A percentile compares a stretch with the other conserved stretches of the same genome.
Evolutionary conservation across 2,888 invertebrate genomes (phyloP).

Genomic region (Encarsia formosa): DNA sequence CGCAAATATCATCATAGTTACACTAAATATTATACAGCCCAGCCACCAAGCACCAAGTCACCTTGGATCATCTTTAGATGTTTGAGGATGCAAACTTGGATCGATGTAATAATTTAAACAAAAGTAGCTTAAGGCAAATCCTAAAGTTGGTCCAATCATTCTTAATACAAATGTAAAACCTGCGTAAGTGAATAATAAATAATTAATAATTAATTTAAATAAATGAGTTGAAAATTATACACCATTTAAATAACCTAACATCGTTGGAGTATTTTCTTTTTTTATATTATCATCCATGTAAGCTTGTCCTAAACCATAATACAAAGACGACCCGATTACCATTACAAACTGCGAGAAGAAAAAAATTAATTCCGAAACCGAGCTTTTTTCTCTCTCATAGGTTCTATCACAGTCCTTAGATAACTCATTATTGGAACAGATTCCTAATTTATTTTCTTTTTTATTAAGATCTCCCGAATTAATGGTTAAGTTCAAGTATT

Average conservation of each 20-base stretch:
- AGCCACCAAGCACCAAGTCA: constrained; percentile 84
- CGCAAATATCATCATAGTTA: constrained; percentile 58
- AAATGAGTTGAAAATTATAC: neutral
- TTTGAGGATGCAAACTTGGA: too few relatives aligned
- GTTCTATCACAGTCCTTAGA: constrained; percentile 51
- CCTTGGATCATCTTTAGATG: too few relatives aligned
- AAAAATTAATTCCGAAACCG: constrained; percentile 59
- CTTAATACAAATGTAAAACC: too few relatives aligned
- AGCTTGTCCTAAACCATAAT: constrained; percentile 64
- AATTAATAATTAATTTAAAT: too few relatives aligned
- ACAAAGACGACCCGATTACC: constrained; percentile 65
- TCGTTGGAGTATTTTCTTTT: constrained; percentile 61
- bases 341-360: constrained; percentile 67
- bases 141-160: too few relatives aligned
- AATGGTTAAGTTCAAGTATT: constrained; percentile 46
- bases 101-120: too few relatives aligned
- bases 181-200: too few relatives aligned
- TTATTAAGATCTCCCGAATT: constrained; percentile 34
- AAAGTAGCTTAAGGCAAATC: too few relatives aligned
- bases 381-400: constrained; percentile 44
- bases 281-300: constrained; percentile 68
- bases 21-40: constrained; percentile 65
- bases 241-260: constrained; percentile 53
- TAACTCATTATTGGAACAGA: constrained; percentile 40
- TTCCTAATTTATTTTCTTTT: constrained; percentile 17